phyloP scores from a whole-genome alignment of 2,888 invertebrate species.

The Apomyelois bistriatella region DNA sequence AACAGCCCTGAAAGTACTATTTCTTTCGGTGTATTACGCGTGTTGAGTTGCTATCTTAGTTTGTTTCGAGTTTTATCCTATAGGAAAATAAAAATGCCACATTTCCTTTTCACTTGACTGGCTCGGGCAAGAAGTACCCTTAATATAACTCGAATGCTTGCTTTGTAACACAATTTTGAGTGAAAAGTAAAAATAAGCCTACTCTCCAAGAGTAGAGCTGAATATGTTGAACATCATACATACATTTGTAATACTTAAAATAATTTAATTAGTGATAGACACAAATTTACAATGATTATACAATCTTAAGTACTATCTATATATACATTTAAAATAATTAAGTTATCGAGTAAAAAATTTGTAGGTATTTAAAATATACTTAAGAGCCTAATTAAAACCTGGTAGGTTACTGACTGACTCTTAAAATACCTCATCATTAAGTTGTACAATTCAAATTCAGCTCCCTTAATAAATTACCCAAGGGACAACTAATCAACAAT shows the following conservation, averaged over 20 bases:
- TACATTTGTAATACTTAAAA: too few species aligned
- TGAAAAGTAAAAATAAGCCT: too few species aligned
- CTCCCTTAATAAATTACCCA: not conserved
- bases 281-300: too few species aligned
- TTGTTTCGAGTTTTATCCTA: conserved; percentile 8
- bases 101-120: conserved; percentile 6
- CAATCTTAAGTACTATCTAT: too few species aligned
- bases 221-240: too few species aligned
- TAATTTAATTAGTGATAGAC: too few species aligned
- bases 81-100: conserved; percentile 5
- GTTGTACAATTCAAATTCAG: not conserved
- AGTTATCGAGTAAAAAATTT: too few species aligned
- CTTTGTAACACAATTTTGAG: not conserved
- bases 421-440: not conserved
- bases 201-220: too few species aligned
- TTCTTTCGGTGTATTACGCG: not conserved
- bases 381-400: too few species aligned
- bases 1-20: not conserved
- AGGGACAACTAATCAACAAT: not conserved
- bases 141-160: not conserved
- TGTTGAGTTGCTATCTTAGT: conserved; percentile 7
- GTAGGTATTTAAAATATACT: too few species aligned
- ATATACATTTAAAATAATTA: too few species aligned
- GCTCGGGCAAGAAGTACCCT: not conserved
- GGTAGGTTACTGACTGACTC: too few species aligned